Evolutionary conservation across 1,140 invertebrate genomes (phyloP), one percentile per base, ranked within the genome.

Genomic region (Drosophila quadrilineata): DNA sequence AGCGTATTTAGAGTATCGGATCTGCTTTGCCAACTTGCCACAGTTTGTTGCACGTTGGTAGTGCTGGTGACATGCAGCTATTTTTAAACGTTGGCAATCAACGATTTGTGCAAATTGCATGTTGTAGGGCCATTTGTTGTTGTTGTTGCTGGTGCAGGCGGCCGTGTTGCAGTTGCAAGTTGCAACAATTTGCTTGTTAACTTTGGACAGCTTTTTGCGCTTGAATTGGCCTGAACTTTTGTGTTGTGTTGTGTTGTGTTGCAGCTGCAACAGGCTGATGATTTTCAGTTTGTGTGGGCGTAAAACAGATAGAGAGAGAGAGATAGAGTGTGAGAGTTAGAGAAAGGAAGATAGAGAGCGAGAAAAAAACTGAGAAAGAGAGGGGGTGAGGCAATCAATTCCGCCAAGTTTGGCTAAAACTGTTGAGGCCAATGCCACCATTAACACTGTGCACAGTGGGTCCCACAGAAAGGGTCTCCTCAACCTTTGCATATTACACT

Each of bases 181-280:
- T 31, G 45, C 60, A 38, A 40, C 60, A 56, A 56, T 63, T 48
- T 56, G 35, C 53, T 65, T 33, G 63, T 66, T 48, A 57, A 68
- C 53, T 79, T 65, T 58, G 53, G 70, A 79, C 75, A 74, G 76
- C 71, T 77, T n/a, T n/a, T 70, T 71, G 77, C 79, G 74, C 77
- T 77, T 85, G 77, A 84, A 68, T 79, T 84, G 76, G 63, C 58
- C 54, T 57, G 71, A 82, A 82, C 71, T 76, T 82, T 43, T 41
- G 63, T 59, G 50, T 57, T 62, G 21, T n/a, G 22, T 29, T 54
- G 16, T n/a, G 36, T 21, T 2, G 1, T 40, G 24, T 16, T 69
- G 67, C 72, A 75, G 71, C 80, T 84, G 76, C 54, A 48, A 43
- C 40, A 33, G 22, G 24, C 22, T 35, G 28, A 45, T 57, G 64